A percentile compares a stretch with the other conserved stretches of the same genome.
phyloP scores from a whole-genome alignment of 1,140 invertebrate genomes.

The Hermetia illucens region DNA sequence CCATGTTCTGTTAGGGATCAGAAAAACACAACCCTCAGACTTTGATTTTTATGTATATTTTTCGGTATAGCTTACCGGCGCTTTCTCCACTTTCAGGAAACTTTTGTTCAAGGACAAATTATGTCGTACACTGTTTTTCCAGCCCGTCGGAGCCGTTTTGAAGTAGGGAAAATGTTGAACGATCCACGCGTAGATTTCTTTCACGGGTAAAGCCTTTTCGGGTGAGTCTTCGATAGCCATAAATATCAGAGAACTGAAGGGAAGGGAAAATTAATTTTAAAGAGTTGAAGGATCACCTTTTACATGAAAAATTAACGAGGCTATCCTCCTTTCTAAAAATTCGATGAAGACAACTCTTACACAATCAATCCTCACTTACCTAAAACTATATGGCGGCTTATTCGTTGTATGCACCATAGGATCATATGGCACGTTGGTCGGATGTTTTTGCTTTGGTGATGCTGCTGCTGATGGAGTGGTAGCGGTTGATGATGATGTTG shows the following conservation, averaged over 20 bases:
- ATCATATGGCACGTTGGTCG: slow-evolving; percentile 58
- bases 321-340: not conserved
- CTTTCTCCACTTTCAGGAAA: slow-evolving; percentile 90
- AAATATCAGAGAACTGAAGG: slow-evolving; percentile 87
- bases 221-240: slow-evolving; percentile 92
- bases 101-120: slow-evolving; percentile 94
- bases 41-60: slow-evolving; percentile 1
- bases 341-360: not conserved
- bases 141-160: slow-evolving; percentile 87
- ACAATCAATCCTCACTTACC: slow-evolving; percentile 11
- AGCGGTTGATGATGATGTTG: not conserved
- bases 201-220: slow-evolving; percentile 78
- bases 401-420: slow-evolving; percentile 65
- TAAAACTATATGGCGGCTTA: slow-evolving; percentile 80
- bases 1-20: slow-evolving; percentile 45
- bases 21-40: slow-evolving; percentile 1
- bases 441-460: slow-evolving; percentile 44
- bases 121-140: slow-evolving; percentile 95
- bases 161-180: slow-evolving; percentile 94
- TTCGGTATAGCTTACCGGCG: slow-evolving; percentile 44
- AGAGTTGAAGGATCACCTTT: not conserved
- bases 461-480: slow-evolving; percentile 11
- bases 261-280: not conserved
- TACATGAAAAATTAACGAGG: not conserved
- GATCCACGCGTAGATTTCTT: slow-evolving; percentile 98